A percentile compares a stretch with the other conserved stretches of the same genome.
These are phyloP conservation scores for Centrocercus urophasianus DNA, from an alignment of 2,113 vertebrate genomes.

Conservation along the genomic window DNA sequence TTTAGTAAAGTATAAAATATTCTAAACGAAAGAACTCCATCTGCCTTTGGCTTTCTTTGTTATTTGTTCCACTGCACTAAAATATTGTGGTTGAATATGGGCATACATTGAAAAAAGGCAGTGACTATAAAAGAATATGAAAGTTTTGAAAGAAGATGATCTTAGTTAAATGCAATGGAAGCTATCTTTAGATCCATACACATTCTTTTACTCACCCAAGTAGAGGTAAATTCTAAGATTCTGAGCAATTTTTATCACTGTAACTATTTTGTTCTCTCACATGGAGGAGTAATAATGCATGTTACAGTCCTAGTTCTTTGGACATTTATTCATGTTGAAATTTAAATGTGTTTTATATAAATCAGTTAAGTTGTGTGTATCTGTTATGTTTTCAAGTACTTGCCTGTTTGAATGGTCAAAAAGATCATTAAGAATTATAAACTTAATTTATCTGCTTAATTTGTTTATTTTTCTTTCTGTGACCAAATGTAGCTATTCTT, in stretches of 20 bases:
- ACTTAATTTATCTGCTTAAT: conserved; percentile 36
- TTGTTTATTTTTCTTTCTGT: conserved; percentile 72
- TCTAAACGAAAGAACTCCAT: conserved; percentile 67
- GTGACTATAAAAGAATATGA: conserved; percentile 66
- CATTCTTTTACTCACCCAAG: neutral
- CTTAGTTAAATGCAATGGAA: conserved; percentile 58
- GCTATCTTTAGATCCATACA: conserved; percentile 48
- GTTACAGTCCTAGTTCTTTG: conserved; percentile 3
- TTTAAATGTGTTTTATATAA: neutral
- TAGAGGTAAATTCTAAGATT: conserved; percentile 51
- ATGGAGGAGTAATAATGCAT: conserved; percentile 10
- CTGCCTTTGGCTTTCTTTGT: conserved; percentile 68
- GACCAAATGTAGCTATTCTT: conserved; percentile 70
- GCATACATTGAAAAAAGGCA: conserved; percentile 56
- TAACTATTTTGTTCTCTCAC: conserved; percentile 37
- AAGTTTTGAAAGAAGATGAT: conserved; percentile 78
- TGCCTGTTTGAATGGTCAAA: neutral
- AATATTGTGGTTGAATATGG: conserved; percentile 72
- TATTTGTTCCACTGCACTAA: conserved; percentile 74
- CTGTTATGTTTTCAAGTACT: neutral
- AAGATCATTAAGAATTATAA: conserved; percentile 38
- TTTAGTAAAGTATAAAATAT: conserved; percentile 69
- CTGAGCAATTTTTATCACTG: conserved; percentile 22
- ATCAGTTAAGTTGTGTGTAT: neutral
- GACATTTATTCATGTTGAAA: neutral